phyloP scores from a whole-genome alignment of 2,888 invertebrate species.

The Osmoderma eremita region DNA sequence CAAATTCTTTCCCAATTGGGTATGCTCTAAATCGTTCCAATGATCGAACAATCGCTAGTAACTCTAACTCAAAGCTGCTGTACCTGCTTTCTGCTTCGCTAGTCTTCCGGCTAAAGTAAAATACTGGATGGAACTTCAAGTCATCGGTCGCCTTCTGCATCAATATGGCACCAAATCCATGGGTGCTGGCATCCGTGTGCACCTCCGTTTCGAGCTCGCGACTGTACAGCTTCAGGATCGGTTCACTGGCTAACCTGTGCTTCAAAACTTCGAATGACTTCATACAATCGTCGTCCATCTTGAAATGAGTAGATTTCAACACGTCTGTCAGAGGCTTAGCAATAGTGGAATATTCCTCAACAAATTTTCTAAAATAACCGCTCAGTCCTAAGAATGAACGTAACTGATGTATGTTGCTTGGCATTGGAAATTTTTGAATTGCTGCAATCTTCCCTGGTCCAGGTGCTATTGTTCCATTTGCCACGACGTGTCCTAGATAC shows the following conservation, averaged over 20 bases:
- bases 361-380: constrained; percentile 19
- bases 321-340: constrained; percentile 27
- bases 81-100: constrained; percentile 40
- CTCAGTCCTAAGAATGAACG: constrained; percentile 19
- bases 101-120: too few relatives aligned
- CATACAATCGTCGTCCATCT: too few relatives aligned
- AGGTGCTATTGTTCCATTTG: constrained; percentile 1
- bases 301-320: not conserved
- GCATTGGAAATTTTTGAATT: constrained; percentile 3
- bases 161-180: constrained; percentile 52
- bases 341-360: not conserved
- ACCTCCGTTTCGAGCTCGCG: constrained; percentile 42
- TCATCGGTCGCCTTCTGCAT: constrained; percentile 38
- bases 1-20: too few relatives aligned
- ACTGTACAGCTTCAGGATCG: too few relatives aligned
- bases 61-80: constrained; percentile 57
- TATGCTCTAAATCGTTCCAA: constrained; percentile 55
- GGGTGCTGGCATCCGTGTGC: constrained; percentile 51
- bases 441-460: constrained; percentile 18
- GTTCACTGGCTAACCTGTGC: too few relatives aligned
- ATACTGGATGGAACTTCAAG: constrained; percentile 11
- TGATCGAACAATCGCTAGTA: constrained; percentile 54
- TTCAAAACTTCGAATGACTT: too few relatives aligned
- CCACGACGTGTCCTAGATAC: constrained; percentile 13
- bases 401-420: constrained; percentile 4